These are phyloP conservation scores for mouse (Mus musculus) DNA, from an alignment of 2,113 vertebrate species.

Conservation along the genomic window DNA sequence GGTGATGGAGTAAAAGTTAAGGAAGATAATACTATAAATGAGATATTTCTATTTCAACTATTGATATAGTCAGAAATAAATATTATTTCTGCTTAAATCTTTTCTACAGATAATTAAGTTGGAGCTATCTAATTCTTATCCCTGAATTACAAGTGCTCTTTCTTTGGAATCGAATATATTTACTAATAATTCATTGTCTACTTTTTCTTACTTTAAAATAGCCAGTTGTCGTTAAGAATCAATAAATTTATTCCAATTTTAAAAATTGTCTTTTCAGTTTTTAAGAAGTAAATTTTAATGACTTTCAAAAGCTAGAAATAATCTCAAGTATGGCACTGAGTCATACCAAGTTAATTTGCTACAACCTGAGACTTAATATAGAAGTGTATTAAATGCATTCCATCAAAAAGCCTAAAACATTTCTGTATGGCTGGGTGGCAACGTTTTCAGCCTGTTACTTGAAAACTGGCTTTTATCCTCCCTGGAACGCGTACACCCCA, in stretches of 20 bases:
- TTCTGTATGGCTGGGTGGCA: constrained; percentile 39
- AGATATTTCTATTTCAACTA: constrained; percentile 48
- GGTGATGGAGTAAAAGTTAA: constrained; percentile 47
- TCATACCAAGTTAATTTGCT: constrained; percentile 61
- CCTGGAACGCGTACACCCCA: constrained; percentile 53
- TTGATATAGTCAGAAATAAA: constrained; percentile 36
- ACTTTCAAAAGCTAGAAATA: constrained; percentile 74
- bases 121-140: neutral
- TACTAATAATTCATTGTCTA: constrained; percentile 74
- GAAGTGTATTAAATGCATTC: constrained; percentile 51
- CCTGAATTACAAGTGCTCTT: constrained; percentile 31
- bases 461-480: constrained; percentile 50
- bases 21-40: neutral
- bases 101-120: constrained; percentile 44
- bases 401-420: constrained; percentile 41
- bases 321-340: constrained; percentile 64
- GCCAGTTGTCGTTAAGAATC: constrained; percentile 32
- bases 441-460: constrained; percentile 38
- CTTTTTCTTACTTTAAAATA: constrained; percentile 79
- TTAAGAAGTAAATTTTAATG: constrained; percentile 74
- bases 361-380: constrained; percentile 67
- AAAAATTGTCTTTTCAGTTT: constrained; percentile 47
- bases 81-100: constrained; percentile 45
- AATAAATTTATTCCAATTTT: constrained; percentile 58
- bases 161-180: constrained; percentile 47